Evolutionary conservation across 2,797 vertebrate genomes (phyloP), one percentile per base, ranked within the genome.

Genomic region (Chelidonichthys spinosus): DNA sequence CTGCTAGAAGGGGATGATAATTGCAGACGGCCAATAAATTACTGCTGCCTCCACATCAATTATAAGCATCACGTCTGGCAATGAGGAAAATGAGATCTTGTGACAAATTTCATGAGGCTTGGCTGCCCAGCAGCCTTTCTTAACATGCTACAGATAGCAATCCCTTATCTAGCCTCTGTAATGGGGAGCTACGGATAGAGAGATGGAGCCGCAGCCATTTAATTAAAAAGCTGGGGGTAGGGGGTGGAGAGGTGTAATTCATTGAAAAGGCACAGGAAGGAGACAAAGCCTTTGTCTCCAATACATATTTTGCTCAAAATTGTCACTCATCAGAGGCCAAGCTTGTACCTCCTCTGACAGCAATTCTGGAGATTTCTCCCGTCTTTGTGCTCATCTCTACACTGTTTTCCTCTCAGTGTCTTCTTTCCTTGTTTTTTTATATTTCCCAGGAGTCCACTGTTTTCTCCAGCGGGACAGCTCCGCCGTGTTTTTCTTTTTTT

Each of bases 161-260:
- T 95, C 94, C 95, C 95, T 96, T 96, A 96, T 95, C 95, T 95
- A 94, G 93, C 93, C 94, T 92, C 95, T 94, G 95, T 95, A 95
- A 95, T 95, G 95, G 94, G 95, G 93, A 95, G 92, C 94, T 93
- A 94, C 91, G 94, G 94, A 95, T 95, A 94, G 94, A 94, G 95
- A 95, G 95, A 95, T 95, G 95, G 95, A 95, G 95, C 95, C 92
- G 95, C 95, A 96, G 96, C 96, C 96, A 97, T 97, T 97, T 97
- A 97, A 97, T 97, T 97, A 97, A 96, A 96, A 96, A 95, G 77
- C 91, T 81, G 90, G 90, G 94, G 80, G 92, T 91, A 87, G 86
- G 85, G 86, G 90, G 85, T 72, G 79, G 86, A 80, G 69, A 87
- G 89, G 94, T 94, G 92, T 95, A 95, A 95, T 95, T 95, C 95